Evolutionary conservation across 1,140 invertebrate species (phyloP).

Genomic region (Trachymyrmex septentrionalis): DNA sequence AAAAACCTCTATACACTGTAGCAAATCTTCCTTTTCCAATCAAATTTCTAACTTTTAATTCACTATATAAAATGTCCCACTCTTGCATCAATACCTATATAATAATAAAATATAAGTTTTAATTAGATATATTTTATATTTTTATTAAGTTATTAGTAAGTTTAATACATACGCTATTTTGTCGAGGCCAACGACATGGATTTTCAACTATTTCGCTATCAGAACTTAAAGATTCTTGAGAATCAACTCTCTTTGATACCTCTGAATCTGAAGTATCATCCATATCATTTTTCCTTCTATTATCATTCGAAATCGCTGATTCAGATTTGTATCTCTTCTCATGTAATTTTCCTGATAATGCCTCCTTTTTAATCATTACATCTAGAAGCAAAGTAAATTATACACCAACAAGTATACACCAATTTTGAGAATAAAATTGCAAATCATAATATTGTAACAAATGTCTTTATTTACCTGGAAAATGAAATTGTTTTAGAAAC

Average conservation of each 20-base stretch:
- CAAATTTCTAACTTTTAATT: constrained; percentile 94
- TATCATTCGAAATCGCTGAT: constrained; percentile 61
- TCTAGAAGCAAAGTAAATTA: constrained; percentile 79
- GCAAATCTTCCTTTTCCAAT: constrained; percentile 98
- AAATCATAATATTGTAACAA: constrained; percentile 20
- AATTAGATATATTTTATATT: constrained; percentile 27
- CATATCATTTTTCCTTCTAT: constrained; percentile 84
- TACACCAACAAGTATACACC: too few species aligned
- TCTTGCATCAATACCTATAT: constrained; percentile 96
- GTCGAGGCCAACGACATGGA: constrained; percentile 92
- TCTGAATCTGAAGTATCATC: constrained; percentile 94
- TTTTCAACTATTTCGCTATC: constrained; percentile 87
- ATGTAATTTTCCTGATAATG: neutral
- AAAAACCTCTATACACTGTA: constrained; percentile 97
- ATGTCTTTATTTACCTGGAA: constrained; percentile 90
- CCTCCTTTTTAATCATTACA: constrained; percentile 84
- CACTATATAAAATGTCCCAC: constrained; percentile 99
- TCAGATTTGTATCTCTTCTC: constrained; percentile 17
- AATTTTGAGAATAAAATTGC: neutral
- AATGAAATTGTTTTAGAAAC: constrained; percentile 91
- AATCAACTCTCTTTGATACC: constrained; percentile 93
- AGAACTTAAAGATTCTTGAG: constrained; percentile 94
- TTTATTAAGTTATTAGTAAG: constrained; percentile 10
- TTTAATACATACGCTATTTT: constrained; percentile 92
- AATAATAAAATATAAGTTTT: constrained; percentile 61